These are phyloP conservation scores for Trichechus manatus DNA, from an alignment of 2,113 vertebrate genomes.

Conservation along the genomic window DNA sequence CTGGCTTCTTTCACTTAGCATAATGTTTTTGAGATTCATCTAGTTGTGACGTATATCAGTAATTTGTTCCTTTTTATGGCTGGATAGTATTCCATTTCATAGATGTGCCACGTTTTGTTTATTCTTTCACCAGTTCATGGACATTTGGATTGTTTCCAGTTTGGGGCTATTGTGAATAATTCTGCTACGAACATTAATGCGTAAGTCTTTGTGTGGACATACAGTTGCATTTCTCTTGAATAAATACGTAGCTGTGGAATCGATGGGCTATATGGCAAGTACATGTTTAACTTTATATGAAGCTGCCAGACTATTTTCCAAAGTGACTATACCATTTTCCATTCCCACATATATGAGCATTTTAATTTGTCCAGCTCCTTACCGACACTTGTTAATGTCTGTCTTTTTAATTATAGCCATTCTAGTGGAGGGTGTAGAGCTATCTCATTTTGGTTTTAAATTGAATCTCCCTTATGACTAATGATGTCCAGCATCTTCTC, in stretches of 20 bases:
- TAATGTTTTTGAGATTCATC: background rate
- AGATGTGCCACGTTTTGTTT: background rate
- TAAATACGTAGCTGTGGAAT: background rate
- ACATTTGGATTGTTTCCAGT: background rate
- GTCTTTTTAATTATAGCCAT: background rate
- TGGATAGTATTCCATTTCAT: background rate
- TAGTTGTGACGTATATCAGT: background rate
- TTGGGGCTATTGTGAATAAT: background rate
- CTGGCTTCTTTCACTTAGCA: background rate
- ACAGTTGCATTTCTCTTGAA: background rate
- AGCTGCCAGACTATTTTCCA: background rate
- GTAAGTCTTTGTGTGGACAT: background rate
- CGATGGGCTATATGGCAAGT: background rate
- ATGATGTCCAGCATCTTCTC: background rate
- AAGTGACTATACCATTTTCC: background rate
- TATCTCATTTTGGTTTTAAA: background rate
- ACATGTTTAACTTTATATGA: background rate
- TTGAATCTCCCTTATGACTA: background rate
- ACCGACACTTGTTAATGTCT: background rate
- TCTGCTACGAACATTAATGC: background rate
- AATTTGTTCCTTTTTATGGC: background rate
- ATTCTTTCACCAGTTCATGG: background rate
- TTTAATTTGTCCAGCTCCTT: background rate
- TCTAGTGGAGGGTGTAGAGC: background rate
- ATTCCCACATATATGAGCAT: background rate